Base-by-base conservation (phyloP, 2,797 vertebrate species). In the Pterois miles region DNA sequence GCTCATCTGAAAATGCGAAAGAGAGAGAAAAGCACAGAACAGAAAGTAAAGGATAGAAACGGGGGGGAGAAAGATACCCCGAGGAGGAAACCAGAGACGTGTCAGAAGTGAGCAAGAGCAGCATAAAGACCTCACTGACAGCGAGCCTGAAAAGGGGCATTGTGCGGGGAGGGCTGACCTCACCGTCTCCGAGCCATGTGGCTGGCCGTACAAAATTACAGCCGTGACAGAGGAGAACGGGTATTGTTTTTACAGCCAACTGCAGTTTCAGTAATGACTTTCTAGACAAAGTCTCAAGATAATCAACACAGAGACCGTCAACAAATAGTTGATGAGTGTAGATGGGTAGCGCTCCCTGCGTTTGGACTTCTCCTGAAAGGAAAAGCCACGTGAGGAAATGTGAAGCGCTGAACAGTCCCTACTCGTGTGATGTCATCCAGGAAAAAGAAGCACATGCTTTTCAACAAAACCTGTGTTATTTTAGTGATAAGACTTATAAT, bases 101-200 rank as follows among this genome's bases (percentile, higher is more conserved):
- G 88, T 87, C 84, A 83, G 88, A 66, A 54, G 52, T 20, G 23
- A 79, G 81, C 16, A 22, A 77, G 83, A 78, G 78, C 72, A 82
- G 86, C 76, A 94, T 93, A 94, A 93, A 94, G 93, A 81, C 80
- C 80, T 91, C 86, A 91, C 88, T 93, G 91, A 95, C 84, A 87
- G 75, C 46, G 7, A 65, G 81, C 27, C 85, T 94, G 91, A 94
- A 94, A 46, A 89, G 87, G 82, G 33, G 71, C 89, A 89, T 94
- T 94, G 93, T 95, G 85, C 69, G 53, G 60, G 56, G 64, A 87
- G 43, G 76, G 76, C 83, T 95, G 93, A 94, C 92, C 92, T 95
- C 93, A 93, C 87, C 59, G 67, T 89, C 88, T 89, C 85, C 43
- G 6, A 82, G 86, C 90, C 90, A 92, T 89, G 91, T 89, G 92